Evolutionary conservation across 2,888 invertebrate genomes (phyloP).

Genomic region (Liodrosophila aerea): DNA sequence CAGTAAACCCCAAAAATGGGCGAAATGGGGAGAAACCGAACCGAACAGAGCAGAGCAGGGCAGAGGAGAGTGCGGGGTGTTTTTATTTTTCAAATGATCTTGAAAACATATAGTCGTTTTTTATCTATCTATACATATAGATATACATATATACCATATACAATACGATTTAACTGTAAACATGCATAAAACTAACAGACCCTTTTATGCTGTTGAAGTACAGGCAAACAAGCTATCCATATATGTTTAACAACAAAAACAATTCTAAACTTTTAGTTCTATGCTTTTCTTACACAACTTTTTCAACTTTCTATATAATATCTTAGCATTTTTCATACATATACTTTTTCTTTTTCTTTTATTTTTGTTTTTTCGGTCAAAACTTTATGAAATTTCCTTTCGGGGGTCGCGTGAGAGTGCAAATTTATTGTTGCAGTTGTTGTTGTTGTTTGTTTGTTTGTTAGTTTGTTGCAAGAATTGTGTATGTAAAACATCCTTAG

Average conservation of each 20-base stretch:
- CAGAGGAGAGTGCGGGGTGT: slow-evolving; percentile 39
- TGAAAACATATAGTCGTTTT: slow-evolving; percentile 81
- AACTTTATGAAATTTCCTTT: not conserved
- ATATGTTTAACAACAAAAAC: not conserved
- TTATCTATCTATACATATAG: slow-evolving; percentile 38
- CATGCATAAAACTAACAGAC: slow-evolving; percentile 19
- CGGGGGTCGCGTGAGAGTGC: slow-evolving; percentile 49
- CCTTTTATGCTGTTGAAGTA: no score
- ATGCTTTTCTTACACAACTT: no score
- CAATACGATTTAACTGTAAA: slow-evolving; percentile 23
- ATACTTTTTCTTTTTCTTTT: slow-evolving; percentile 10
- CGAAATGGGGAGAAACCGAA: not conserved
- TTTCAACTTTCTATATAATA: not conserved
- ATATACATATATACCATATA: slow-evolving; percentile 22
- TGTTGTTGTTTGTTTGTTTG: slow-evolving; percentile 12
- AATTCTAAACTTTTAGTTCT: no score
- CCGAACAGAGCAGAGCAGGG: not conserved
- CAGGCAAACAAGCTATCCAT: no score
- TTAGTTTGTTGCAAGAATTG: slow-evolving; percentile 14
- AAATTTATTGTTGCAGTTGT: slow-evolving; percentile 14
- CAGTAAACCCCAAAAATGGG: slow-evolving; percentile 32
- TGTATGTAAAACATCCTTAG: slow-evolving; percentile 60
- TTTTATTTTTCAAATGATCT: slow-evolving; percentile 81
- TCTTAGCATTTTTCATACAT: slow-evolving; percentile 5
- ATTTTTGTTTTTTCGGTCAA: slow-evolving; percentile 6